These are phyloP conservation scores for Drosophila sordidapex DNA, from an alignment of 2,888 invertebrate species.

Conservation along the genomic window DNA sequence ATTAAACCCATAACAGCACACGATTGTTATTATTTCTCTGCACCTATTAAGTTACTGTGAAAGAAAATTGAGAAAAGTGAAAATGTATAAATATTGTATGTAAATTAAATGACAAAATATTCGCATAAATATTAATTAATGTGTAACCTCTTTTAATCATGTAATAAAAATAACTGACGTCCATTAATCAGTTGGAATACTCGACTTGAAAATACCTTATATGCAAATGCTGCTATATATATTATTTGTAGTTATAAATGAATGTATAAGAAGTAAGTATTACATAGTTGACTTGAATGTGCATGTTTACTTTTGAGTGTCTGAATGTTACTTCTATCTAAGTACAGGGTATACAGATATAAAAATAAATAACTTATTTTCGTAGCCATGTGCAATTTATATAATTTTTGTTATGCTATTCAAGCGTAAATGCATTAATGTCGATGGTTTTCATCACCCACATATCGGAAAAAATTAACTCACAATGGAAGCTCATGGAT, in stretches of 20 bases:
- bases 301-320: not conserved
- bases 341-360: too few species aligned
- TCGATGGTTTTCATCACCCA: constrained; percentile 31
- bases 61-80: constrained; percentile 28
- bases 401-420: constrained; percentile 74
- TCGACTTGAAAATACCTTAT: constrained; percentile 5
- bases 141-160: constrained; percentile 29
- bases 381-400: constrained; percentile 39
- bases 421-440: constrained; percentile 77
- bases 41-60: constrained; percentile 42
- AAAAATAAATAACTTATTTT: not conserved
- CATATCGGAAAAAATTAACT: constrained; percentile 28
- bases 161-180: constrained; percentile 31
- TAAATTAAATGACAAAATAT: constrained; percentile 61
- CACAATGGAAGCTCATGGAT: constrained; percentile 53
- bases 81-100: constrained; percentile 51
- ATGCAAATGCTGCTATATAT: accelerated
- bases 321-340: not conserved
- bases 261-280: not conserved
- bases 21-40: constrained; percentile 17
- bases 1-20: constrained; percentile 10
- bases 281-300: not conserved
- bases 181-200: not conserved
- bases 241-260: not conserved
- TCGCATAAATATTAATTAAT: constrained; percentile 79